Evolutionary conservation across 2,113 vertebrate genomes (phyloP), one percentile per base, ranked within the genome.

Genomic region (Orycteropus afer): DNA sequence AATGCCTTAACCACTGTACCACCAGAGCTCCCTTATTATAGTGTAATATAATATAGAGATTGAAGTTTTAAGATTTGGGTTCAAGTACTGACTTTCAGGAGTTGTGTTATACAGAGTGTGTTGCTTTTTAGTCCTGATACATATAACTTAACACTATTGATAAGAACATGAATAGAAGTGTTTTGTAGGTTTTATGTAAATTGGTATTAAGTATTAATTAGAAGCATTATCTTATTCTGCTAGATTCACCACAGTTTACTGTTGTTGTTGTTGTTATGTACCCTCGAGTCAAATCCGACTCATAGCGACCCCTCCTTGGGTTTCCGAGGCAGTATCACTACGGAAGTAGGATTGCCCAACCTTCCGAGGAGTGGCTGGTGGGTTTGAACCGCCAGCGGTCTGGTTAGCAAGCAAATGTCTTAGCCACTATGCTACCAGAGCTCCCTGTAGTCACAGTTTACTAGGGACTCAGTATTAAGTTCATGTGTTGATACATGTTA

Each of bases 51-150:
- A 40, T 80, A 73, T 17, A 89, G 83, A 93, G 51, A 34, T 20
- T 86, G 34, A 90, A 37, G 3, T 95, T 71, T 95, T 74, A 79
- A 88, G 77, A 87, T n/a, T 90, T 69, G 45, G 40, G 11, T 86
- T 95, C 49, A 53, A 32, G 6, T 81, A 1, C 27, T 69, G 34
- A 84, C 84, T 95, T 96, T 81, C 7, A 85, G 92, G 65, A 85
- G 7, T 45, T 77, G 11, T n/a, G 22, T 88, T 57, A 88, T 0
- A 34, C 40, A 65, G 49, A 61, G 7, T 18, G 7, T 17, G 5
- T 47, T 78, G 27, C 53, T 69, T 67, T 23, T 23, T 67, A 93
- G 18, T 61, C 73, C 32, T 45, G 69, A n/a, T 74, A 25, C 11
- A 14, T 67, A 9, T 20, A 79, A 20, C 3, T 20, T 55, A 83